Percentiles rank a stretch among this genome's conserved stretches.
These are phyloP conservation scores for Cryptocephalus primarius DNA, from an alignment of 2,888 invertebrate species.

Conservation along the genomic window DNA sequence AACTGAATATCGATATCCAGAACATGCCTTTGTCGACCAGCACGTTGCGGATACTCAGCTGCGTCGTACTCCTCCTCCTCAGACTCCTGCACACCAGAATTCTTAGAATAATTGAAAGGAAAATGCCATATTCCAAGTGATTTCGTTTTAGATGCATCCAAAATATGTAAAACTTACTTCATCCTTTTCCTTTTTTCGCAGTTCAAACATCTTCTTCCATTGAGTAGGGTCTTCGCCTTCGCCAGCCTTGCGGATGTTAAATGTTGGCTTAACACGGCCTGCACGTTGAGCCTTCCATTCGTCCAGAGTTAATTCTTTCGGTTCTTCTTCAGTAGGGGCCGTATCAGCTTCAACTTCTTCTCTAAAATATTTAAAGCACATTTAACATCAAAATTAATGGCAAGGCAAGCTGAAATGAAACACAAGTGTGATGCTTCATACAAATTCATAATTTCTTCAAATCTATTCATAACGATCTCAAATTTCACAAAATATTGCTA, in stretches of 20 bases:
- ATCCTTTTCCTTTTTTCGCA: constrained; percentile 60
- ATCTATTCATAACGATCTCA: too few relatives aligned
- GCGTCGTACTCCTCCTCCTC: constrained; percentile 54
- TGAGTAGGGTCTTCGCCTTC: constrained; percentile 86
- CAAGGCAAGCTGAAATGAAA: constrained; percentile 1
- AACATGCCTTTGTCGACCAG: constrained; percentile 75
- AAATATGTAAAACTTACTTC: constrained; percentile 19
- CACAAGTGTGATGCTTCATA: background rate
- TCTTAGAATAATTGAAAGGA: too few relatives aligned
- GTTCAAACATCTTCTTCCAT: constrained; percentile 84
- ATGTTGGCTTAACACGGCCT: constrained; percentile 73
- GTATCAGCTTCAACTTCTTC: constrained; percentile 30
- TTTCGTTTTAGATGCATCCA: too few relatives aligned
- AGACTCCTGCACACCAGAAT: constrained; percentile 22
- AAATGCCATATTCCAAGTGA: too few relatives aligned
- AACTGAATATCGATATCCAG: constrained; percentile 83
- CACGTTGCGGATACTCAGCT: constrained; percentile 73
- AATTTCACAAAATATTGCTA: too few relatives aligned
- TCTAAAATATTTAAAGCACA: constrained; percentile 15
- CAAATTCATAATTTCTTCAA: too few relatives aligned
- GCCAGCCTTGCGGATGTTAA: constrained; percentile 85
- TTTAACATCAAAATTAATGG: background rate
- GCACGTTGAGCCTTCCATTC: constrained; percentile 87
- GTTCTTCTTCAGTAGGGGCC: constrained; percentile 57
- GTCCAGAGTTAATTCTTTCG: constrained; percentile 81